Conservation (phyloP, 2,888 invertebrate genomes). For the Drosophila ochracea region DNA sequence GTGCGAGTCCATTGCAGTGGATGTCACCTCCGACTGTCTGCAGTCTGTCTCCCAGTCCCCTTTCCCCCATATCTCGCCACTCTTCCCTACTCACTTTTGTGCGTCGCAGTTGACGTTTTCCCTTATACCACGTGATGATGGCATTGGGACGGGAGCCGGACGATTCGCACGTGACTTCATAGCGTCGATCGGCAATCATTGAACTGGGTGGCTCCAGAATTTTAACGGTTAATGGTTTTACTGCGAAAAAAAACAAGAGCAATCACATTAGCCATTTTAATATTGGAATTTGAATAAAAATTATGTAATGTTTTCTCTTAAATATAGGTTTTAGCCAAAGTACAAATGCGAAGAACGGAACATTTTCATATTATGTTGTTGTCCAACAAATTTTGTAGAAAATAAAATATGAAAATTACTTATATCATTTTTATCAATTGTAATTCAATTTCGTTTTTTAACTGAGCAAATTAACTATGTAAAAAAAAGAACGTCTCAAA, state of each 20-base stretch:
- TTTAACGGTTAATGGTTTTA: constrained; percentile 92
- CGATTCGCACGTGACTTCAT: constrained; percentile 93
- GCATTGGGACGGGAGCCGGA: constrained; percentile 94
- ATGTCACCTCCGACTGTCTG: neutral
- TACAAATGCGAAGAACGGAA: neutral
- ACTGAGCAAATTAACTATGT: neutral
- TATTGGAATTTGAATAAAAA: neutral
- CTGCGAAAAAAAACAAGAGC: constrained; percentile 85
- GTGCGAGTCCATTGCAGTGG: constrained; percentile 20
- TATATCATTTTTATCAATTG: neutral
- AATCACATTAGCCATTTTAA: neutral
- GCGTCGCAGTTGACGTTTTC: constrained; percentile 92
- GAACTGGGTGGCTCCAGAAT: constrained; percentile 90
- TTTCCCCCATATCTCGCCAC: neutral
- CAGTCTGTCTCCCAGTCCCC: neutral
- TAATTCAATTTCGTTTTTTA: neutral
- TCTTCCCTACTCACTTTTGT: constrained; percentile 88
- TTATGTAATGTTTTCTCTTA: neutral
- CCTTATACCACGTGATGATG: constrained; percentile 95
- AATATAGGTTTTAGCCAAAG: neutral
- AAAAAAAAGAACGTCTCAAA: neutral
- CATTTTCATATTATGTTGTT: neutral
- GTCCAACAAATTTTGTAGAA: neutral
- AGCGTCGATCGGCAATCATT: constrained; percentile 92
- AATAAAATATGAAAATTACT: neutral